Base-by-base conservation (phyloP, 2,888 invertebrate species). In the Heliconius ismenius region DNA sequence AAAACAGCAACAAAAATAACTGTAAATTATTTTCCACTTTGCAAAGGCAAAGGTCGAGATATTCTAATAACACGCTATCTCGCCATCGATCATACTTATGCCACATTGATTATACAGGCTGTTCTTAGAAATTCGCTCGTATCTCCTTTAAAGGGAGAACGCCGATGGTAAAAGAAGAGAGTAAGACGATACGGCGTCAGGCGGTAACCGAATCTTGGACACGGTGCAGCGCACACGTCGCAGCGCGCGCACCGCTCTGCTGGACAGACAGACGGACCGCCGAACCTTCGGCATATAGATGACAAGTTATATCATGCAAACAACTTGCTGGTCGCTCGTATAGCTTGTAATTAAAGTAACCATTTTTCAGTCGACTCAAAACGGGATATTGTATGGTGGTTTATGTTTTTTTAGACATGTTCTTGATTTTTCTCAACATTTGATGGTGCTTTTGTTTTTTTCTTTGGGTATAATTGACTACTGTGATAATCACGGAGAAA, bases 141-240 rank as follows among this genome's bases (percentile, higher is more conserved):
- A 78, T 79, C 79, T 75, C 76, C 78, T 80, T 80, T 79, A 76
- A 81, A 81, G 79, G 72, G 64, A 77, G 73, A 76, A 77, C 68
- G 78, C 79, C 81, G 79, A 76, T 77, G 78, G 62, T 77, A 72
- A 73, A 74, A 78, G 78, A 77, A 76, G 74, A 78, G 49, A 68
- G 83, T 82, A 83, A 83, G 81, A 26, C 54, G 83, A 84, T 83
- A 84, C 78, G 82, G 83, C 83, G 85, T 90, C 91, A 91, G 91
- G 80, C 89, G 90, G 92, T 88, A 88, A 90, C 89, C 90, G 89
- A 88, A 88, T 86, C 85, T 79, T 73, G 80, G 79, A 83, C 83
- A 86, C 85, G 85, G 84, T 77, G 83, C 83, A 78, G 83, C 84
- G 87, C 88, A 86, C 89, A 88, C 88, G 90, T 90, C 91, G 83